Percentiles rank a stretch among this genome's conserved stretches.
phyloP scores from a whole-genome alignment of 92 coral and sea anemone genomes.

The Epizoanthus ramosus region DNA sequence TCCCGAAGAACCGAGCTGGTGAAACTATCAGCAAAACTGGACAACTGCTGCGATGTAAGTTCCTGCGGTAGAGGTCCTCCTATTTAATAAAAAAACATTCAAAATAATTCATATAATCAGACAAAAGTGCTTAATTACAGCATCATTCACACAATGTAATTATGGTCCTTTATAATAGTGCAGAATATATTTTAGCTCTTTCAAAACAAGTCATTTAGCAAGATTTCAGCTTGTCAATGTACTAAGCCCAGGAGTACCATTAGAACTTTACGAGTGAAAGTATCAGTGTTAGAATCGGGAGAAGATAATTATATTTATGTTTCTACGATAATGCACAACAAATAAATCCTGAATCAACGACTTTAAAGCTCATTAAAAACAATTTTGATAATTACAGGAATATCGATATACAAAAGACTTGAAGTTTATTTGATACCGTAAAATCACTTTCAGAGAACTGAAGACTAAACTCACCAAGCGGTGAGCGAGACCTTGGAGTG shows the following conservation, averaged over 20 bases:
- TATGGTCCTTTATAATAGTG: not conserved
- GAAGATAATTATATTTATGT: too few relatives aligned
- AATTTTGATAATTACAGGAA: not conserved
- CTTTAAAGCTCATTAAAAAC: not conserved
- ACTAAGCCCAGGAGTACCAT: not conserved
- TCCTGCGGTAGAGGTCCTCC: constrained; percentile 9
- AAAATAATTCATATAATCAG: not conserved
- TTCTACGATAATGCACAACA: too few relatives aligned
- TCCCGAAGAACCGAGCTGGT: constrained; percentile 54
- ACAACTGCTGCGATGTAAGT: constrained; percentile 35
- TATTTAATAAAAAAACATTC: constrained; percentile 13
- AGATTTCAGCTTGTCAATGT: not conserved
- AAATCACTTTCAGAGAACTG: not conserved
- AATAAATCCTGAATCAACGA: not conserved
- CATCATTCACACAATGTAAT: not conserved
- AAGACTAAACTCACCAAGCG: not conserved
- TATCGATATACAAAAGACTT: not conserved
- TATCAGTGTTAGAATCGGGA: not conserved
- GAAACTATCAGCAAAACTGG: constrained; percentile 71
- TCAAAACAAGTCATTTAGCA: constrained; percentile 3
- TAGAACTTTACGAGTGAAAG: not conserved
- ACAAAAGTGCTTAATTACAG: too few relatives aligned
- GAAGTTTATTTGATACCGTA: not conserved
- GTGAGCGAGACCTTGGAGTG: constrained; percentile 1
- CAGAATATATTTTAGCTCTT: not conserved